Base-by-base conservation (phyloP, 2,888 invertebrate genomes). In the Monochamus alternatus region DNA sequence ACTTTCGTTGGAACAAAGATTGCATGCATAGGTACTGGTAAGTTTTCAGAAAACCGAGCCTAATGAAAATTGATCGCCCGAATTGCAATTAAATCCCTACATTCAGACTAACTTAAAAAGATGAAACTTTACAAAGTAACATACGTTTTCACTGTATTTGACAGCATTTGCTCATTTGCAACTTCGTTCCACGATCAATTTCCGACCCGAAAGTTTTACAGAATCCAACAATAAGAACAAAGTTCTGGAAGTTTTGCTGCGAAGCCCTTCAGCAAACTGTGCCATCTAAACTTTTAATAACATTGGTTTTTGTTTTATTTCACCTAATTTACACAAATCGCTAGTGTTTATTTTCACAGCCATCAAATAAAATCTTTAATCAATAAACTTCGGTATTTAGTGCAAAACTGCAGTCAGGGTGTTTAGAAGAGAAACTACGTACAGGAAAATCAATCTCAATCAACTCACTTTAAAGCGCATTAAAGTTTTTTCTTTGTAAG, bases 141-240 rank as follows among this genome's bases (percentile, higher is more conserved):
- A 66, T 71, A 58, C 73, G 71, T 73, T 75, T 63, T 31, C 71
- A 59, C 63, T 68, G 68, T 70, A 69, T 74, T 75, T 70, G 78
- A 78, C 75, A 74, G 74, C 71, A 68, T 75, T 75, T 73, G 74
- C 75, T 70, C 78, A 78, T 78, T 78, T 74, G 55, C 74, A 74
- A 75, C 75, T 75, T 71, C 63, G 47, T 60, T 32, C 60, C 30
- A 73, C 69, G 62, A 78, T 78, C 75, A 75, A 75, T 66, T 75
- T 74, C 74, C 64, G 63, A 62, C 52, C 71, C 68, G 55, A 73
- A 75, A 75, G 43, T 74, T 75, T 74, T 30, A 38, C 73, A 55
- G 71, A 78, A 74, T 71, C 55, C 64, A 63, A 69, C 60, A 69
- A 73, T 75, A 72, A 70, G 70, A 78, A 44, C 30, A 47, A 64